A percentile compares a stretch with the other conserved stretches of the same genome.
Evolutionary conservation across 1,140 invertebrate genomes (phyloP).

Genomic region (Pteromalus puparum): DNA sequence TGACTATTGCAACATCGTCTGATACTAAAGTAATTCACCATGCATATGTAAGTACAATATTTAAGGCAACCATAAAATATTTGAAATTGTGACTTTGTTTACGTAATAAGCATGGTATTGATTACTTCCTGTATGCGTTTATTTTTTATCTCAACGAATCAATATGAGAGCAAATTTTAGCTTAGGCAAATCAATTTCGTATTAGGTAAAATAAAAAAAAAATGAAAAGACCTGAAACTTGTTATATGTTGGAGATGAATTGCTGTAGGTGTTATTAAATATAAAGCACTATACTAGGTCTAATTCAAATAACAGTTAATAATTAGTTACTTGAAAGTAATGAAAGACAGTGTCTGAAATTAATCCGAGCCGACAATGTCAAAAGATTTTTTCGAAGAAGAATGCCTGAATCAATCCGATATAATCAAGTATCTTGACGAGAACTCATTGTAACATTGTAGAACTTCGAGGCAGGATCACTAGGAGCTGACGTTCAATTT

Average conservation of each 20-base stretch:
- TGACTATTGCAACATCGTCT: constrained; percentile 57
- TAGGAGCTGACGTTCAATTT: constrained; percentile 68
- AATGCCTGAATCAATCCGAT: not conserved
- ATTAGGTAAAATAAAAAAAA: not conserved
- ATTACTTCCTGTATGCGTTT: constrained; percentile 31
- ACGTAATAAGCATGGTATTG: constrained; percentile 34
- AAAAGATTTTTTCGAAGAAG: constrained; percentile 27
- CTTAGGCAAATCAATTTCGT: not conserved
- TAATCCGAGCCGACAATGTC: not conserved
- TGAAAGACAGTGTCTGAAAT: not conserved
- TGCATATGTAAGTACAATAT: constrained; percentile 67
- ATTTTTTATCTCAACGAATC: constrained; percentile 53
- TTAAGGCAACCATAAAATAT: not conserved
- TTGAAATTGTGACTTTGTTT: constrained; percentile 25
- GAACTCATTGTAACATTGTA: constrained; percentile 64
- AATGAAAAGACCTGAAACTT: not conserved
- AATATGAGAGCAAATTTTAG: constrained; percentile 32
- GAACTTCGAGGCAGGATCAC: constrained; percentile 68
- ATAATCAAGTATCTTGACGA: constrained; percentile 30
- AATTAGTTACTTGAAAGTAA: no score
- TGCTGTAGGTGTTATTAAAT: not conserved
- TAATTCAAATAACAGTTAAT: no score
- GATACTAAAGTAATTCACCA: constrained; percentile 69
- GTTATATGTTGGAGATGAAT: not conserved
- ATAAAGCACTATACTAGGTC: not conserved